Evolutionary conservation across 2,888 invertebrate genomes (phyloP), one percentile per base, ranked within the genome.

Genomic region (Cheilosia vernalis): DNA sequence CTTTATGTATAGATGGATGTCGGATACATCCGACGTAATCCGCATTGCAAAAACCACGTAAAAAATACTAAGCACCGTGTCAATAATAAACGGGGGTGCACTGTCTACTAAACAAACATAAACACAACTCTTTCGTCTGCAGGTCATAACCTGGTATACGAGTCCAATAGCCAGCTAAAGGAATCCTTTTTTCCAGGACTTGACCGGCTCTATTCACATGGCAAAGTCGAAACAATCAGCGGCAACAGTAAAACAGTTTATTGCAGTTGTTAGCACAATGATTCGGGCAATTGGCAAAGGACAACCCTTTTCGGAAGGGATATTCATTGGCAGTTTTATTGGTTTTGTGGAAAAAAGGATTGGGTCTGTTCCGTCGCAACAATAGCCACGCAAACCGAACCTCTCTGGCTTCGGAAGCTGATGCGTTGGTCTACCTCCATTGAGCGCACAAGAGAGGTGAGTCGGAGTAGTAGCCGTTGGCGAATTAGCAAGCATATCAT

Each of bases 401-500:
- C 27, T 56, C 51, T 53, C 49, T 76, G 85, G 70, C 85, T 76
- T 81, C 85, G 42, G 85, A 67, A 85, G 85, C 85, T 85, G 85
- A 85, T 85, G 81, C 72, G 49, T 85, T 72, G 85, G 85, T 85
- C 85, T 85, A 85, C 85, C 85, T 85, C 81, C 61, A 81, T 85
- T 85, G 40, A 85, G 40, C 21, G 42, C 49, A 69, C 66, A 82
- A 73, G 61, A 63, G 53, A 55, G 51, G 19, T 58, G 60, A 64
- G 67, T 69, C 24, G 51, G 60, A 64, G 67, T 69, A 64, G 67
- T 69, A 80, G 70, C 80, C 70, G 42, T 47, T 76, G 64, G 80
- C 70, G 84, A 85, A 81, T 85, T 85, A 85, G 76, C 85, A 77
- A 85, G 70, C 85, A 81, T 81, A 85, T 85, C 85, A 85, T 85